A percentile compares a stretch with the other conserved stretches of the same genome.
Evolutionary conservation across 1,140 invertebrate species (phyloP).

Genomic region (Zophobas morio): DNA sequence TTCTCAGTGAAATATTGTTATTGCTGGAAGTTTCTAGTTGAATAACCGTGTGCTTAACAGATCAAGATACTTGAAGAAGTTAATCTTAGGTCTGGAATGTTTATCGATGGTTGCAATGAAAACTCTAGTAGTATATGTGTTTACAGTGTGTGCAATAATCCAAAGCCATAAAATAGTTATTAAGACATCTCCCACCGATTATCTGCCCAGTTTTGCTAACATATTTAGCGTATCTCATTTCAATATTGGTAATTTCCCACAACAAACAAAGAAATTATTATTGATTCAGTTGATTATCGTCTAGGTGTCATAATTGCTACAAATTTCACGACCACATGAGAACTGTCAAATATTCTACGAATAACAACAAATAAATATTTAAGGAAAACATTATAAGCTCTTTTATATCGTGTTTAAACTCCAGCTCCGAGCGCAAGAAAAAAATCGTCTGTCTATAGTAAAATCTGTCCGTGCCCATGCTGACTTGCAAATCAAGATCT

Average conservation of each 20-base stretch:
- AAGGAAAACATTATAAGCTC: constrained; percentile 37
- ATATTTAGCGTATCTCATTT: constrained; percentile 47
- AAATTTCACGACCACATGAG: constrained; percentile 52
- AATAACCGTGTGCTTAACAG: not conserved
- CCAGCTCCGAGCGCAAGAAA: not conserved
- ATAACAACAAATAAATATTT: constrained; percentile 45
- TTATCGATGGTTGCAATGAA: no score
- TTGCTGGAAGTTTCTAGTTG: no score
- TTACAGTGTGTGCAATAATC: not conserved
- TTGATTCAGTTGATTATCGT: constrained; percentile 51
- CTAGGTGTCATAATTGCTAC: constrained; percentile 49
- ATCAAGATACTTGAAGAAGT: no score
- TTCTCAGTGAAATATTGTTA: no score
- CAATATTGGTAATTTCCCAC: constrained; percentile 47
- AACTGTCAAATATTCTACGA: constrained; percentile 52
- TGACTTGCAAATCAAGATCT: constrained; percentile 32
- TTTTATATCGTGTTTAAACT: constrained; percentile 36
- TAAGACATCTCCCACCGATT: constrained; percentile 7
- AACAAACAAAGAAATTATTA: constrained; percentile 42
- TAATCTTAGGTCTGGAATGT: no score
- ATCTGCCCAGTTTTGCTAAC: constrained; percentile 27
- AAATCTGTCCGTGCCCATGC: not conserved
- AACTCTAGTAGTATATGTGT: not conserved
- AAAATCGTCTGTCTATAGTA: not conserved
- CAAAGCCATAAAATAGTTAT: constrained; percentile 1